phyloP scores from a whole-genome alignment of 1,140 invertebrate genomes.

The Microplitis mediator region DNA sequence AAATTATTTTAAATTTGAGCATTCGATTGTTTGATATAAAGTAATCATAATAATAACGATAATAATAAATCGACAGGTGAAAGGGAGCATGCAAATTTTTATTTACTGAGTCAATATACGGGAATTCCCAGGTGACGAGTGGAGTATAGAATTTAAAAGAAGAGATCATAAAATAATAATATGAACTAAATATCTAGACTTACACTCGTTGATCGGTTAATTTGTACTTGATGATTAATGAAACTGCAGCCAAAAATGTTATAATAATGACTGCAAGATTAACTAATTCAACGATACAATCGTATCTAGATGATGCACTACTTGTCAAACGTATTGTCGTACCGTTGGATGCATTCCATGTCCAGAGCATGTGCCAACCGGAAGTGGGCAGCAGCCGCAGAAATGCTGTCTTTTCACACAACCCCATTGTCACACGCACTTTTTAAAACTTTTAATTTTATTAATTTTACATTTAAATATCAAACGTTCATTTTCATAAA shows the following conservation, averaged over 20 bases:
- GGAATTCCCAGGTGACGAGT: too few species aligned
- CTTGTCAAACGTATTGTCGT: slow-evolving; percentile 33
- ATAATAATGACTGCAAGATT: slow-evolving; percentile 36
- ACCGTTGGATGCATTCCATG: slow-evolving; percentile 41
- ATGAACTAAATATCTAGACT: slow-evolving; percentile 20
- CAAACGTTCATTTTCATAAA: too few species aligned
- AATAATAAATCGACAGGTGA: too few species aligned
- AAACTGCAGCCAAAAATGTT: slow-evolving; percentile 27
- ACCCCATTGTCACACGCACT: slow-evolving; percentile 33
- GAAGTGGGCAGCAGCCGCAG: slow-evolving; percentile 34
- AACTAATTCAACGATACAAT: slow-evolving; percentile 42
- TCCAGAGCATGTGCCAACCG: slow-evolving; percentile 37
- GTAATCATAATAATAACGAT: too few species aligned
- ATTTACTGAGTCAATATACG: slow-evolving; percentile 12
- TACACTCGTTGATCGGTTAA: slow-evolving; percentile 34
- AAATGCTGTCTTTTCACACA: slow-evolving; percentile 37
- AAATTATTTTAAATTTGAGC: too few species aligned
- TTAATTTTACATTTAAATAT: too few species aligned
- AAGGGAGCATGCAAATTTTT: not conserved
- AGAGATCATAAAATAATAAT: not conserved
- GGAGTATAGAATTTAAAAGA: not conserved
- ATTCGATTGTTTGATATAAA: too few species aligned
- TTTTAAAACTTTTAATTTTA: too few species aligned
- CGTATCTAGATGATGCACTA: slow-evolving; percentile 23
- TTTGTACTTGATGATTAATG: slow-evolving; percentile 35